phyloP scores from a whole-genome alignment of 64 coral and sea anemone genomes.

The Stichodactyla helianthus region DNA sequence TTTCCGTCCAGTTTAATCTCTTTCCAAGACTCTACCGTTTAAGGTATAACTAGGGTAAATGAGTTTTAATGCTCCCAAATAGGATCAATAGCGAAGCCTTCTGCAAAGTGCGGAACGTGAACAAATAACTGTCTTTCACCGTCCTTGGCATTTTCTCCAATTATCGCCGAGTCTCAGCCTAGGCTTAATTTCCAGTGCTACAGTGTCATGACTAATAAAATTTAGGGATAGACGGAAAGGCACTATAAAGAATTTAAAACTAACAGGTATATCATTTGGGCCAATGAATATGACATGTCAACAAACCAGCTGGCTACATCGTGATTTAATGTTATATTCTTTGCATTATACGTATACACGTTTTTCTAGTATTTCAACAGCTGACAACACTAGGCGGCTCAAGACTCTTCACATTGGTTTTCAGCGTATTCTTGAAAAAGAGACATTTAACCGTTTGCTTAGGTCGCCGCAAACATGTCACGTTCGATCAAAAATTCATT shows the following conservation, averaged over 20 bases:
- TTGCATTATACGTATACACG: not conserved
- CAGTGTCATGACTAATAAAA: slow-evolving; percentile 26
- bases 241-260: slow-evolving; percentile 20
- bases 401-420: slow-evolving; percentile 5
- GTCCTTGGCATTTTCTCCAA: slow-evolving; percentile 39
- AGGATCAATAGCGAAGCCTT: slow-evolving; percentile 7
- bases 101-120: slow-evolving; percentile 13
- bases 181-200: slow-evolving; percentile 44
- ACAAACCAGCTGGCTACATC: slow-evolving; percentile 10
- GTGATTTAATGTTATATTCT: slow-evolving; percentile 25
- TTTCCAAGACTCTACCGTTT: slow-evolving; percentile 24
- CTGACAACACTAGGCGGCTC: not conserved
- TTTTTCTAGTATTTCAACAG: not conserved
- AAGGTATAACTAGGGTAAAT: slow-evolving; percentile 34
- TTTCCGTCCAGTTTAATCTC: slow-evolving; percentile 31
- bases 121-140: not conserved
- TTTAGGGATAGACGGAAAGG: not conserved
- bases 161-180: slow-evolving; percentile 53
- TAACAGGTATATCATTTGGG: slow-evolving; percentile 13
- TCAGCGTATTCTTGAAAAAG: not conserved
- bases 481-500: slow-evolving; percentile 28
- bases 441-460: slow-evolving; percentile 12
- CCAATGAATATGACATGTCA: slow-evolving; percentile 8
- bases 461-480: slow-evolving; percentile 13
- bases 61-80: slow-evolving; percentile 37